A percentile compares a stretch with the other conserved stretches of the same genome.
Evolutionary conservation across 2,113 vertebrate genomes (phyloP).

Genomic region (Nycticebus coucang): DNA sequence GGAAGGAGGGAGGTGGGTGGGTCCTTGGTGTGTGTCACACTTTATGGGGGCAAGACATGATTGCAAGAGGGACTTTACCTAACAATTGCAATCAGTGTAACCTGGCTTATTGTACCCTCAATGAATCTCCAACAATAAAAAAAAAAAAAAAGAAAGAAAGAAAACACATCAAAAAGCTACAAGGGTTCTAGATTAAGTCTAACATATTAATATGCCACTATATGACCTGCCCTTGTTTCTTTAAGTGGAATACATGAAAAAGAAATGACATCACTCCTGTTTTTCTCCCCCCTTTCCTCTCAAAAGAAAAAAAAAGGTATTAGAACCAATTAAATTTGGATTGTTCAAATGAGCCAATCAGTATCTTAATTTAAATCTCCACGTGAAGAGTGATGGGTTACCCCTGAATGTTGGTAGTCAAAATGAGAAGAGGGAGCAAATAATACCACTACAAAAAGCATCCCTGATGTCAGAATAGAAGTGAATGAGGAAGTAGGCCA

Average conservation of each 20-base stretch:
- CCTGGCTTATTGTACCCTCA: no score
- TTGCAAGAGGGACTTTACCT: no score
- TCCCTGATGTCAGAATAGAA: conserved; percentile 86
- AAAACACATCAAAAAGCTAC: conserved; percentile 79
- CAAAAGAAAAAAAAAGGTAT: conserved; percentile 49
- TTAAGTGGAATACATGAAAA: conserved; percentile 71
- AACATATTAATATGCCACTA: conserved; percentile 76
- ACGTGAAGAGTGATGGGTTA: conserved; percentile 64
- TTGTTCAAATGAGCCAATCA: conserved; percentile 68
- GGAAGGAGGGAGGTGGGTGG: no score
- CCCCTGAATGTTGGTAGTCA: conserved; percentile 75
- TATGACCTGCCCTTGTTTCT: conserved; percentile 71
- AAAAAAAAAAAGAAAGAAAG: no score
- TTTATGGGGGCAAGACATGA: no score
- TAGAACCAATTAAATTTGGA: conserved; percentile 71
- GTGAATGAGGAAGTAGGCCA: conserved; percentile 61
- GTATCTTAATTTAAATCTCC: conserved; percentile 57
- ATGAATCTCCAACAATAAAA: no score
- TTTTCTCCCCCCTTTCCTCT: conserved; percentile 66
- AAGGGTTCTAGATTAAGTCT: conserved; percentile 69
- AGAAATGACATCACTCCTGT: conserved; percentile 76
- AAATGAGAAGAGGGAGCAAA: conserved; percentile 49
- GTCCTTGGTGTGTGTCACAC: no score
- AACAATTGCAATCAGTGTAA: no score
- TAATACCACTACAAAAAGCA: conserved; percentile 75